These are phyloP conservation scores for Timema podura DNA, from an alignment of 2,888 invertebrate genomes.

Conservation along the genomic window DNA sequence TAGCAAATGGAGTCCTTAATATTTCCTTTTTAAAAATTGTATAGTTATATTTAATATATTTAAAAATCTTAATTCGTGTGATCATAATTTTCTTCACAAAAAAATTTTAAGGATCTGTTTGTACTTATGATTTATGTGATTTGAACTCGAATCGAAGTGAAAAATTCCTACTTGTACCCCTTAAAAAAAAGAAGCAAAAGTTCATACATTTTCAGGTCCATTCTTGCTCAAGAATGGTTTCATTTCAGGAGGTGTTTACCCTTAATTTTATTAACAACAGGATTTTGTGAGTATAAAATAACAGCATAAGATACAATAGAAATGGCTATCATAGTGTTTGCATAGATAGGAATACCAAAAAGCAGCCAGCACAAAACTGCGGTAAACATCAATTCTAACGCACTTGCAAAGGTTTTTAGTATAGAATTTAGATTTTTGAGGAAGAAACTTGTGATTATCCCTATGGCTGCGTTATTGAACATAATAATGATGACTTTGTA, in stretches of 20 bases:
- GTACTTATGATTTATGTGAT: no score
- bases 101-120: no score
- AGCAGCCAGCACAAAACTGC: conserved; percentile 82
- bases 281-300: conserved; percentile 83
- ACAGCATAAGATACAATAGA: conserved; percentile 77
- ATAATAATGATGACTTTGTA: conserved; percentile 75
- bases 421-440: conserved; percentile 90
- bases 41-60: no score
- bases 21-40: no score
- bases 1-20: no score
- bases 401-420: conserved; percentile 92
- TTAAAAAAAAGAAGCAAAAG: not conserved
- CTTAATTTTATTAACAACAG: conserved; percentile 51
- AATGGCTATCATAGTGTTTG: conserved; percentile 78
- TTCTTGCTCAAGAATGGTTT: conserved; percentile 10
- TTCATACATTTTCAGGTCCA: conserved; percentile 12
- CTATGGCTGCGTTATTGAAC: conserved; percentile 84
- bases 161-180: not conserved
- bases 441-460: conserved; percentile 92
- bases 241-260: not conserved
- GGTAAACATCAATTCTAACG: conserved; percentile 84
- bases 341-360: conserved; percentile 79
- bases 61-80: no score
- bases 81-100: no score
- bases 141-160: no score